Evolutionary conservation across 2,888 invertebrate species (phyloP).

Genomic region (Ornithoptera priamus): DNA sequence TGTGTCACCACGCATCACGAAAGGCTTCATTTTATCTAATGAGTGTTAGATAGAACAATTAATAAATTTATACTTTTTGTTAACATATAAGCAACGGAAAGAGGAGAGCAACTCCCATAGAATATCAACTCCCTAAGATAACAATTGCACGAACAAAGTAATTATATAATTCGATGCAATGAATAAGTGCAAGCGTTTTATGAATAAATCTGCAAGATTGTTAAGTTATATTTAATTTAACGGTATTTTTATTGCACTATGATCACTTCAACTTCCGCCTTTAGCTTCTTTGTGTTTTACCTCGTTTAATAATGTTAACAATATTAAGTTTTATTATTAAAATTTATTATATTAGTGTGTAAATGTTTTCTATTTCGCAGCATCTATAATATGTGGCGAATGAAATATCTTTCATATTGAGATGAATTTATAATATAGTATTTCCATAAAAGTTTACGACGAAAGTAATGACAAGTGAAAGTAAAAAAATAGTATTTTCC

Average conservation of each 20-base stretch:
- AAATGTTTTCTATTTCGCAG: constrained; percentile 10
- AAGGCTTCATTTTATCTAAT: too few species aligned
- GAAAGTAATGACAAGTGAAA: constrained; percentile 9
- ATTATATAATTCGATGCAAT: too few species aligned
- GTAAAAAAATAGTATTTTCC: constrained; percentile 3
- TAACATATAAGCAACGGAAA: too few species aligned
- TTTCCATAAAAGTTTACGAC: constrained; percentile 5
- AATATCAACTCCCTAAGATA: too few species aligned
- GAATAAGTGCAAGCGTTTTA: too few species aligned
- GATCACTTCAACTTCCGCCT: not conserved
- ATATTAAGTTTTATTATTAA: constrained; percentile 15
- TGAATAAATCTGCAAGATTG: too few species aligned
- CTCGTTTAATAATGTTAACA: constrained; percentile 12
- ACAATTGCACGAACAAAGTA: too few species aligned
- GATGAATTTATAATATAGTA: not conserved
- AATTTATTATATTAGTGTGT: constrained; percentile 15
- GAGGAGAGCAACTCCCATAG: too few species aligned
- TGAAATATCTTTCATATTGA: not conserved
- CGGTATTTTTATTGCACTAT: not conserved
- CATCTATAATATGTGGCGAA: not conserved
- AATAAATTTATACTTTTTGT: too few species aligned
- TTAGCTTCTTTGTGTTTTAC: not conserved
- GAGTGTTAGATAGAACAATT: too few species aligned
- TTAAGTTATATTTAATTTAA: not conserved
- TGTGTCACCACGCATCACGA: too few species aligned